These are phyloP conservation scores for Dufourea novaeangliae DNA, from an alignment of 1,140 invertebrate genomes.

Conservation along the genomic window DNA sequence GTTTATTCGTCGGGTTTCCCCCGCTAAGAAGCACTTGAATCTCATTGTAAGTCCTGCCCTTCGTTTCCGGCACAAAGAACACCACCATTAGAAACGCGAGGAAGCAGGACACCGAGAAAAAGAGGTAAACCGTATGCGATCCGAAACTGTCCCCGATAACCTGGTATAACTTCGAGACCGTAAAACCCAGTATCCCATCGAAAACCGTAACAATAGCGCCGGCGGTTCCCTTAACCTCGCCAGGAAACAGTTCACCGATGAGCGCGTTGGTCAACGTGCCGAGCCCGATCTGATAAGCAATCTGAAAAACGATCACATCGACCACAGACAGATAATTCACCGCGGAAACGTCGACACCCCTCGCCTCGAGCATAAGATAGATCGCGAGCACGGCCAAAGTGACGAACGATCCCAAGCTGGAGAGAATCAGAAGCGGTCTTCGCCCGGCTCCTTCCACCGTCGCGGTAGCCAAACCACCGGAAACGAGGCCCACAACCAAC, in stretches of 20 bases:
- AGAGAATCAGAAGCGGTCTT: conserved; percentile 86
- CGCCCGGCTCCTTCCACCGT: conserved; percentile 88
- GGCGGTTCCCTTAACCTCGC: conserved; percentile 87
- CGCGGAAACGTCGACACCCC: conserved; percentile 60
- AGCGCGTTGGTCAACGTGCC: conserved; percentile 89
- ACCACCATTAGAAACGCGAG: conserved; percentile 75
- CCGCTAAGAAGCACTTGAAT: conserved; percentile 75
- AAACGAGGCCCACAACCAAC: conserved; percentile 86
- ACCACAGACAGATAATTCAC: conserved; percentile 85
- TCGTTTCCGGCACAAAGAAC: conserved; percentile 79
- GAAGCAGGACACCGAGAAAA: conserved; percentile 86
- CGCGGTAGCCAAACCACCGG: conserved; percentile 84
- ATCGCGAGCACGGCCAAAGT: conserved; percentile 83
- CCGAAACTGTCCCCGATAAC: conserved; percentile 84
- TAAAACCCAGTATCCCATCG: conserved; percentile 89
- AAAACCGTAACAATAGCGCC: conserved; percentile 84
- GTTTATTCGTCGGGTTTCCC: not conserved
- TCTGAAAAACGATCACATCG: conserved; percentile 86
- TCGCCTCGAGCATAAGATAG: conserved; percentile 83
- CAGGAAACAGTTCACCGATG: conserved; percentile 89
- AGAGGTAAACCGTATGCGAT: conserved; percentile 87
- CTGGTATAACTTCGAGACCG: conserved; percentile 89
- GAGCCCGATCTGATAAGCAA: conserved; percentile 87
- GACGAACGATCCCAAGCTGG: conserved; percentile 83
- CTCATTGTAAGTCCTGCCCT: conserved; percentile 78